These are phyloP conservation scores for Eupithecia pulchellata DNA, from an alignment of 2,888 invertebrate species.

Conservation along the genomic window DNA sequence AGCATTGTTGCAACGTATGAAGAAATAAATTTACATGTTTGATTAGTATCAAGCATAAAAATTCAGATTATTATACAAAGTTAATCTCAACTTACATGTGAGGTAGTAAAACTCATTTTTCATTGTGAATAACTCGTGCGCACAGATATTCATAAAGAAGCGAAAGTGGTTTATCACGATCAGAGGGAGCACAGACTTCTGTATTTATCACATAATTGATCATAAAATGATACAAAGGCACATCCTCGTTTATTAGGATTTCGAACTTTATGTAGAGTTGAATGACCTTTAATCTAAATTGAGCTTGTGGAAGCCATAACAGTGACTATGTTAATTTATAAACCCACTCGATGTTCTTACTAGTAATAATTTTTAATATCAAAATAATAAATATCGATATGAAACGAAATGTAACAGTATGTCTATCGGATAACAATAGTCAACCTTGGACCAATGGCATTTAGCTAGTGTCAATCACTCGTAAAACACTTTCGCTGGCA, in stretches of 20 bases:
- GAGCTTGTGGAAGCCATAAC: no score
- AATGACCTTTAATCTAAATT: constrained; percentile 5
- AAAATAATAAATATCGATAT: constrained; percentile 11
- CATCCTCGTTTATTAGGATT: constrained; percentile 19
- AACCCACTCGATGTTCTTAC: no score
- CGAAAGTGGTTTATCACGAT: constrained; percentile 40
- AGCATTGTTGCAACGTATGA: constrained; percentile 20
- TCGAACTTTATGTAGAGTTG: constrained; percentile 12
- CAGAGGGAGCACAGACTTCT: constrained; percentile 31
- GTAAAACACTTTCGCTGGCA: constrained; percentile 66
- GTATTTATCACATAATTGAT: constrained; percentile 37
- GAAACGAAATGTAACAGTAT: constrained; percentile 37
- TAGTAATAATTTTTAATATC: no score
- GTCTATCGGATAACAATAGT: constrained; percentile 57
- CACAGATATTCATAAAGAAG: constrained; percentile 31
- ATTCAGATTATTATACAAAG: constrained; percentile 2
- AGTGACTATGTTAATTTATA: no score
- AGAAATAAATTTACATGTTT: constrained; percentile 23
- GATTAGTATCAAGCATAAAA: constrained; percentile 19
- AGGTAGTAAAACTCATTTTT: neutral
- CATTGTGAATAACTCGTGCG: constrained; percentile 23
- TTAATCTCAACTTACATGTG: constrained; percentile 9
- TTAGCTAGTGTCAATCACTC: constrained; percentile 74
- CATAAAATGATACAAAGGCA: constrained; percentile 23
- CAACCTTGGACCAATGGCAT: constrained; percentile 75